A percentile compares a stretch with the other conserved stretches of the same genome.
Conservation (phyloP, 1,140 invertebrate species). For the Calosoma granatense region DNA sequence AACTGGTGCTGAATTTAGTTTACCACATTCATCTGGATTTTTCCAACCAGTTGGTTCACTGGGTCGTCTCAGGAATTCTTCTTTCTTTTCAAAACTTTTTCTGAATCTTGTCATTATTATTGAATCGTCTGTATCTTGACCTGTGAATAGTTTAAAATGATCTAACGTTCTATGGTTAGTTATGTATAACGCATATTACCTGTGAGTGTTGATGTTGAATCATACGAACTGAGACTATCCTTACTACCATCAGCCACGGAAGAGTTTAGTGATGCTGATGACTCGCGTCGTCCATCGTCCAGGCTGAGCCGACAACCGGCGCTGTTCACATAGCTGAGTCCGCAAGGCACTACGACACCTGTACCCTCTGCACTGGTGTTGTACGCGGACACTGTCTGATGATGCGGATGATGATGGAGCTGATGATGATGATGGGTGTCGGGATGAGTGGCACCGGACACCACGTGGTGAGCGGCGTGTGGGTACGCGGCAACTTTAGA, state of each 20-base stretch:
- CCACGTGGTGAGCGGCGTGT: not conserved
- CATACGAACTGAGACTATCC: slow-evolving; percentile 52
- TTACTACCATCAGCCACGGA: slow-evolving; percentile 47
- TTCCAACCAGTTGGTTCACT: slow-evolving; percentile 52
- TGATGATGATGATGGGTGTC: not conserved
- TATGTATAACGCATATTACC: not conserved
- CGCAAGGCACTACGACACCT: slow-evolving; percentile 7
- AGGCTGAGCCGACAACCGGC: slow-evolving; percentile 35
- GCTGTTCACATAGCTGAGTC: slow-evolving; percentile 22
- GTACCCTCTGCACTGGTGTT: not conserved
- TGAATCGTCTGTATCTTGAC: slow-evolving; percentile 54
- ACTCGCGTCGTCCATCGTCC: slow-evolving; percentile 42
- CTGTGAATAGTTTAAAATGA: slow-evolving; percentile 20
- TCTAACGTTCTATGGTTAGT: too few relatives aligned
- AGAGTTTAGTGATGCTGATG: slow-evolving; percentile 43
- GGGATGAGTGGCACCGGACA: not conserved
- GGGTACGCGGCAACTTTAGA: slow-evolving; percentile 21
- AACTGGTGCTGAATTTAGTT: slow-evolving; percentile 33
- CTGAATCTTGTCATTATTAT: slow-evolving; percentile 59
- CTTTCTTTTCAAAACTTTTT: slow-evolving; percentile 76
- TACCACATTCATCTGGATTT: slow-evolving; percentile 22
- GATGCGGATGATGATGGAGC: too few relatives aligned
- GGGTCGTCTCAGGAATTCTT: slow-evolving; percentile 71
- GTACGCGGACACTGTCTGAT: too few relatives aligned
- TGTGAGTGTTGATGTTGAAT: slow-evolving; percentile 53